Evolutionary conservation across 2,888 invertebrate genomes (phyloP), one percentile per base, ranked within the genome.

Genomic region (Notodonta dromedarius): DNA sequence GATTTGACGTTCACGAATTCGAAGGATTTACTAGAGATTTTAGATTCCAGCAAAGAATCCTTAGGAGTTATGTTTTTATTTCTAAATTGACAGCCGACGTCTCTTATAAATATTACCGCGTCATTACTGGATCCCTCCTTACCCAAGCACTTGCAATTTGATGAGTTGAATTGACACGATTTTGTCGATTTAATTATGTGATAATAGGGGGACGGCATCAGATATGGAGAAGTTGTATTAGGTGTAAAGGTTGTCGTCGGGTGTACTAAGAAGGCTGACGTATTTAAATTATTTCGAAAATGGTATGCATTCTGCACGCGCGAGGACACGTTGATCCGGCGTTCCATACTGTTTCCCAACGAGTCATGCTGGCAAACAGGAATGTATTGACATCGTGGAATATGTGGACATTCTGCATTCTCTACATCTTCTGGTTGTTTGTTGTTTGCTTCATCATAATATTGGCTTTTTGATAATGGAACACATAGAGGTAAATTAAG

Each of bases 21-120:
- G 65, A 84, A 84, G 14, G 84, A 86, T 12, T 74, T 74, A 64
- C 83, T 87, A 3, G 88, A 90, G 46, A 70, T 70, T 71, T 85
- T 86, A 7, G 80, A 76, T 56, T 78, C 79, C 39, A 79, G 60
- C 35, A 77, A 13, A 40, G 83, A 84, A 61, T 78, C 79, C 59
- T 74, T 79, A 0, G 77, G 79, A 4, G 77, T 74, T 65, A 64
- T 70, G 13, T 42, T 74, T 73, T 84, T 88, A 61, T 80, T 82
- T 65, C 81, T 76, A 67, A 91, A 91, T 67, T 93, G 93, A 69
- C 92, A 93, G 7, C 91, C 92, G 9, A 92, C 92, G 66, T 93
- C 91, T 76, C 92, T 86, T 46, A 93, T 88, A 62, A 85, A 92
- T 65, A 92, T 76, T 13, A 92, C 77, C 2, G 80, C 82, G 42